These are phyloP conservation scores for Camponotus fellah DNA, from an alignment of 2,888 invertebrate species.

Conservation along the genomic window DNA sequence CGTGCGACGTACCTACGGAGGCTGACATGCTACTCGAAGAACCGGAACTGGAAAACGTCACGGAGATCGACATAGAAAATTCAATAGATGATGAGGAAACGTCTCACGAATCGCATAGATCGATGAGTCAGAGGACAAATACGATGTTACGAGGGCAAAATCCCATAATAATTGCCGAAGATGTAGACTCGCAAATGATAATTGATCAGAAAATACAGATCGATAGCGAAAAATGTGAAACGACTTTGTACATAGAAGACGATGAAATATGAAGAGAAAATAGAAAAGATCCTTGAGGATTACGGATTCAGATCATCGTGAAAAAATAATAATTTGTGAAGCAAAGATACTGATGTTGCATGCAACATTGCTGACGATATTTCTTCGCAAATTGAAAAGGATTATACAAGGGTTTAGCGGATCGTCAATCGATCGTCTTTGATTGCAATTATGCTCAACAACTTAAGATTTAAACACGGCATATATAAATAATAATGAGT, in stretches of 20 bases:
- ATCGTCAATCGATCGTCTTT: slow-evolving; percentile 4
- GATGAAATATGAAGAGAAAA: slow-evolving; percentile 62
- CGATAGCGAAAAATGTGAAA: slow-evolving; percentile 44
- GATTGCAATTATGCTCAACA: slow-evolving; percentile 52
- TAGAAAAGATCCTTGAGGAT: neutral
- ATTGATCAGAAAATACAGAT: slow-evolving; percentile 17
- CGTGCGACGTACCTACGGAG: slow-evolving; percentile 78
- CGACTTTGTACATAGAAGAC: slow-evolving; percentile 62
- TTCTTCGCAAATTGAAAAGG: neutral
- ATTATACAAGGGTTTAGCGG: neutral
- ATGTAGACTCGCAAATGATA: neutral
- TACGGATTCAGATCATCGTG: neutral
- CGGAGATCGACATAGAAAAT: slow-evolving; percentile 75
- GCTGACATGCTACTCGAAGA: slow-evolving; percentile 82
- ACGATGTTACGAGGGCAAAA: neutral
- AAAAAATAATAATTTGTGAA: slow-evolving; percentile 27
- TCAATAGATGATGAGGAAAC: slow-evolving; percentile 60
- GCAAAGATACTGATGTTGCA: neutral
- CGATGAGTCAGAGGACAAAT: neutral
- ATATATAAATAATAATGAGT: slow-evolving; percentile 23
- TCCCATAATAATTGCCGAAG: slow-evolving; percentile 14
- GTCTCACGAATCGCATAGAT: slow-evolving; percentile 15
- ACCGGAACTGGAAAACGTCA: slow-evolving; percentile 82
- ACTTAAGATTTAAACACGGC: slow-evolving; percentile 49
- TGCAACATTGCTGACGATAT: slow-evolving; percentile 12